phyloP scores from a whole-genome alignment of 2,888 invertebrate genomes.

The Helleia helle region DNA sequence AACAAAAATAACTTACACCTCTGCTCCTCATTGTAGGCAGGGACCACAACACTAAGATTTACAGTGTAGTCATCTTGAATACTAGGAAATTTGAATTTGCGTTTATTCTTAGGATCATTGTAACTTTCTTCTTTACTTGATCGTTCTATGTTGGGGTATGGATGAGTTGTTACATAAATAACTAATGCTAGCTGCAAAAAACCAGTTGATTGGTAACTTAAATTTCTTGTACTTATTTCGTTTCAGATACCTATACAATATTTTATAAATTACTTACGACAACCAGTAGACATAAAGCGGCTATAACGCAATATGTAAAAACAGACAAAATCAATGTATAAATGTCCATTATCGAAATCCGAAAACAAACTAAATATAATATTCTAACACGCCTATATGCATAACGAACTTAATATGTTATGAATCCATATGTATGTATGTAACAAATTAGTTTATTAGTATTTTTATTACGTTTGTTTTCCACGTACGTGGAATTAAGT shows the following conservation, averaged over 20 bases:
- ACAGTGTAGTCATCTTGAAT: constrained; percentile 80
- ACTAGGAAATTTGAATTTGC: constrained; percentile 77
- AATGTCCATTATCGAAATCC: not conserved
- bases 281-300: not conserved
- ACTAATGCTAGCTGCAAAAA: constrained; percentile 74
- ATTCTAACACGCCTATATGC: not conserved
- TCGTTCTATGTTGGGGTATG: constrained; percentile 79
- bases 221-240: not conserved
- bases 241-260: not conserved
- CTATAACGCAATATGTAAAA: not conserved
- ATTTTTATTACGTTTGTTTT: not conserved
- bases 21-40: constrained; percentile 96
- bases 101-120: constrained; percentile 73
- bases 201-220: not conserved
- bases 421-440: not conserved
- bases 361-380: not conserved
- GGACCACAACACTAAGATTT: constrained; percentile 92
- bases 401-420: not conserved
- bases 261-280: not conserved
- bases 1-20: constrained; percentile 77
- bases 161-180: constrained; percentile 75
- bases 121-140: constrained; percentile 85
- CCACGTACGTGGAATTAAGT: constrained; percentile 7
- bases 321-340: not conserved
- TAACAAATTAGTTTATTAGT: not conserved